Evolutionary conservation across 2,797 vertebrate genomes (phyloP).

Genomic region (Anolis apletophallus): DNA sequence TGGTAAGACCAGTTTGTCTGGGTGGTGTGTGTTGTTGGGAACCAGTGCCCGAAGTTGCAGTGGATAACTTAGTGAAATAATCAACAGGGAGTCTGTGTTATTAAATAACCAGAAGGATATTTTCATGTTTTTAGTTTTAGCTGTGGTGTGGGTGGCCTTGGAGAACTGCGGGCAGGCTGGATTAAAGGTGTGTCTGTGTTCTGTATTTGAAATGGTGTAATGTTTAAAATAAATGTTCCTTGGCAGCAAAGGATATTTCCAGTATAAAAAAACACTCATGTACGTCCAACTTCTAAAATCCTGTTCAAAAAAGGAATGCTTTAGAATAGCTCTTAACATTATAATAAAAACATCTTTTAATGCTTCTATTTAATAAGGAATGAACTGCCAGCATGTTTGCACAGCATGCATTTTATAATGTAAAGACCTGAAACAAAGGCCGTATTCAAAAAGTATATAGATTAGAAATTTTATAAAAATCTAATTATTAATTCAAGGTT

Average conservation of each 20-base stretch:
- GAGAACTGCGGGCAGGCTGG: constrained; percentile 3
- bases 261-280: constrained; percentile 16
- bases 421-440: neutral
- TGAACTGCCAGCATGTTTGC: neutral
- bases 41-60: neutral
- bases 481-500: neutral
- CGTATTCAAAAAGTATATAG: neutral
- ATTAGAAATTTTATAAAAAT: neutral
- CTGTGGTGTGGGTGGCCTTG: constrained; percentile 13
- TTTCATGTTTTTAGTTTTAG: constrained; percentile 6
- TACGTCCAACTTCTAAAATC: constrained; percentile 10
- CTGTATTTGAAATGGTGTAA: constrained; percentile 21
- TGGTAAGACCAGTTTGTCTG: neutral
- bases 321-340: constrained; percentile 1
- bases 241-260: constrained; percentile 15
- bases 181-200: constrained; percentile 10
- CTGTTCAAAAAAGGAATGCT: constrained; percentile 13
- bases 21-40: neutral
- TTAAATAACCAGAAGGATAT: neutral
- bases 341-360: neutral
- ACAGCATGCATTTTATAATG: neutral
- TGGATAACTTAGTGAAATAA: neutral
- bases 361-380: neutral
- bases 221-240: constrained; percentile 16
- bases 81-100: neutral